Percentiles rank a stretch among this genome's conserved stretches.
These are phyloP conservation scores for Plagiodera versicolora DNA, from an alignment of 2,888 invertebrate species.

Conservation along the genomic window DNA sequence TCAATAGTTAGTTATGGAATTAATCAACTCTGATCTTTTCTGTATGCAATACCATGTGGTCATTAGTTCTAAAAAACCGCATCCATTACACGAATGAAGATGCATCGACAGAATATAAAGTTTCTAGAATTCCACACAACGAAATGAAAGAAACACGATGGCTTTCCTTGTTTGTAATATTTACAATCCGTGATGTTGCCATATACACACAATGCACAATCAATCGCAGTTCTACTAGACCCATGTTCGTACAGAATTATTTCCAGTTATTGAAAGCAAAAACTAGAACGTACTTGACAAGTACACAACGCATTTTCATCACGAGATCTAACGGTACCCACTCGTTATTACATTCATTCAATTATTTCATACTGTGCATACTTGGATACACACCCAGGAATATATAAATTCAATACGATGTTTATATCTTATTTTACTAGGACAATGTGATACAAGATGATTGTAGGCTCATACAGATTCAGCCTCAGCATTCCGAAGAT, in stretches of 20 bases:
- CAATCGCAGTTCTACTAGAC: background rate
- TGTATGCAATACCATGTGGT: background rate
- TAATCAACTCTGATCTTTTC: background rate
- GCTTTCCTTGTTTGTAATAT: background rate
- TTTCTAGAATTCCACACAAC: background rate
- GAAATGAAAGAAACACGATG: background rate
- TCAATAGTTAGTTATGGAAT: too few relatives aligned
- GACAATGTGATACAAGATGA: too few relatives aligned
- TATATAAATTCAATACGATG: background rate
- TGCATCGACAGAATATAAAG: background rate
- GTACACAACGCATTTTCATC: constrained; percentile 15
- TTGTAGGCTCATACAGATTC: too few relatives aligned
- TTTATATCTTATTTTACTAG: background rate
- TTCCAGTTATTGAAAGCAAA: constrained; percentile 12
- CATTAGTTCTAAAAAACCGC: background rate
- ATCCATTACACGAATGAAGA: background rate
- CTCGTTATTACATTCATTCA: constrained; percentile 16
- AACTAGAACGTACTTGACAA: constrained; percentile 15
- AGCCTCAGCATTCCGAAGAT: too few relatives aligned
- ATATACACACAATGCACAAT: background rate
- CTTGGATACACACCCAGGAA: constrained; percentile 19
- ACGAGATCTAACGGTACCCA: constrained; percentile 21
- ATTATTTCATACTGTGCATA: constrained; percentile 21
- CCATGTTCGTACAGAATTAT: background rate
- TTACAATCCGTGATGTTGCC: background rate